Evolutionary conservation across 2,797 vertebrate species (phyloP).

Genomic region (Petrocephalus schoutedeni): DNA sequence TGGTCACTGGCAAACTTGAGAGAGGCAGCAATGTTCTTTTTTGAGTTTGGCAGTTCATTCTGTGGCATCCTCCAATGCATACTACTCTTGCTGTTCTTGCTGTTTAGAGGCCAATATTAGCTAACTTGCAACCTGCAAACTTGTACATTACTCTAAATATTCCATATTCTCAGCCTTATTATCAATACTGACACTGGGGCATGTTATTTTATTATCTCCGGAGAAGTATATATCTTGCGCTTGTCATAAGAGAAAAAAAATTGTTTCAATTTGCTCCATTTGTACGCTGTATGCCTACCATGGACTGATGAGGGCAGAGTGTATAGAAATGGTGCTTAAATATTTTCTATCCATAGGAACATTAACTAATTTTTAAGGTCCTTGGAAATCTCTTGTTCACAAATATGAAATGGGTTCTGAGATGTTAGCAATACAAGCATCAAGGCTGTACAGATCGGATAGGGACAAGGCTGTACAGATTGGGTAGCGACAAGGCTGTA

Average conservation of each 20-base stretch:
- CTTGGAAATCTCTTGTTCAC: neutral
- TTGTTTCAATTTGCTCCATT: neutral
- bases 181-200: neutral
- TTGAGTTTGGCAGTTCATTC: neutral
- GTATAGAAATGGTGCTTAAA: neutral
- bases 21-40: neutral
- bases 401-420: neutral
- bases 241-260: neutral
- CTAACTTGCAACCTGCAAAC: neutral
- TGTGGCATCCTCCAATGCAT: neutral
- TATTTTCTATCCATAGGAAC: neutral
- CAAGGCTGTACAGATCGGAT: too few relatives aligned
- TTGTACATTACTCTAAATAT: neutral
- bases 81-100: neutral
- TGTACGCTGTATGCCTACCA: neutral
- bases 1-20: neutral
- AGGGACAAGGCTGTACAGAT: too few relatives aligned
- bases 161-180: neutral
- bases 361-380: neutral
- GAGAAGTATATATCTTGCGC: neutral
- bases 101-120: neutral
- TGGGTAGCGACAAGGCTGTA: too few relatives aligned
- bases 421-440: neutral
- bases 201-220: neutral
- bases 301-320: neutral